Evolutionary conservation across 2,113 vertebrate genomes (phyloP), one percentile per base, ranked within the genome.

Genomic region (Sorex fumeus): DNA sequence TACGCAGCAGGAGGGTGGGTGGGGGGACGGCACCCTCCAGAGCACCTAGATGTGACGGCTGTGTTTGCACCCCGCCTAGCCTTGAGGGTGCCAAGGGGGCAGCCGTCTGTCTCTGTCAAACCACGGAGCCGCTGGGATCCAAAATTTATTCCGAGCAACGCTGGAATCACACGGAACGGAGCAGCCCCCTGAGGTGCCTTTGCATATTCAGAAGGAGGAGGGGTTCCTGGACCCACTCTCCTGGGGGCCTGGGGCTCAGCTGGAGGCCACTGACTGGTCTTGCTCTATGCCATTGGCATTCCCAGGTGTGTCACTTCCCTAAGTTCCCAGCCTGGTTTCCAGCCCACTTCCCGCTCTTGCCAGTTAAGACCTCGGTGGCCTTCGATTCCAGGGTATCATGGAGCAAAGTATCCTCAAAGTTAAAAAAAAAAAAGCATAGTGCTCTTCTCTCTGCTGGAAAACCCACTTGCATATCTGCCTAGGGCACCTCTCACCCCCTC

Each of bases 11-110:
- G 34, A 16, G 47, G 77, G 21, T 7, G 72, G 60, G 43, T 3
- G 60, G 27, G 23, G 15, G 64, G 23, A 27, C 8, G 11, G 64
- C 2, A 18, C 2, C 67, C 25, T 67, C 19, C 12, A 9, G 50
- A 72, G 30, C 47, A 64, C 80, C 89, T 83, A 11, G 8, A 74
- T 69, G 78, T 45, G 70, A 57, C 3, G 66, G 40, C 23, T 60
- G 43, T 69, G 32, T 28, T 25, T 53, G 62, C 43, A 76, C 88
- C 30, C 25, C 6, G 83, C 16, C 0, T 8, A 95, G 87, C 93
- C 95, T 94, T 80, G n/a, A 71, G 71, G 36, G 78, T 34, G 92
- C 95, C 94, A 74, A 28, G 79, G 71, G 19, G 34, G 83, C 77
- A 77, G 81, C 85, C 0, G 15, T 79, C 94, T 67, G 10, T 85